Conservation (phyloP, 2,888 invertebrate genomes). For the Aproaerema taeniolella region DNA sequence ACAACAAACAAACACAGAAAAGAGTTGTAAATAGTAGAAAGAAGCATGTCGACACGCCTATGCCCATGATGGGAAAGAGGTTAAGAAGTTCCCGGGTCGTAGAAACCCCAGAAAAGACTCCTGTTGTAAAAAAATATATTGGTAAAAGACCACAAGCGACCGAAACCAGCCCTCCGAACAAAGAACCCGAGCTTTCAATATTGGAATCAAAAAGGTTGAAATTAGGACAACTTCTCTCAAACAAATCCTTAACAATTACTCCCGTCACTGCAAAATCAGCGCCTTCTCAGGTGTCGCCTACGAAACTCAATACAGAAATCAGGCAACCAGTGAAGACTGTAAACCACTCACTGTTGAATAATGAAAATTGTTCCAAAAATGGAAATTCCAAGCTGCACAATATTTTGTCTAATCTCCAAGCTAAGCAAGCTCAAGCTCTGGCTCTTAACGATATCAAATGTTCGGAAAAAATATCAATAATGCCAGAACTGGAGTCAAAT, state of each 20-base stretch:
- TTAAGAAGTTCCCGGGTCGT: constrained; percentile 63
- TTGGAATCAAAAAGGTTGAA: constrained; percentile 63
- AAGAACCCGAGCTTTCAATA: constrained; percentile 50
- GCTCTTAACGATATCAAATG: constrained; percentile 47
- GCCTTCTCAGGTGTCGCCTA: constrained; percentile 37
- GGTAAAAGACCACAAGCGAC: constrained; percentile 47
- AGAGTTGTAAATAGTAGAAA: constrained; percentile 50
- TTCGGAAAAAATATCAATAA: constrained; percentile 41
- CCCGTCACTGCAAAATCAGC: constrained; percentile 43
- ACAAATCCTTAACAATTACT: constrained; percentile 55
- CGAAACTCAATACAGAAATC: constrained; percentile 38
- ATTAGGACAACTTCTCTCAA: constrained; percentile 61
- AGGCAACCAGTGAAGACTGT: constrained; percentile 44
- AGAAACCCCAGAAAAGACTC: constrained; percentile 50
- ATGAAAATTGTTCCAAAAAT: constrained; percentile 69
- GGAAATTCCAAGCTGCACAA: constrained; percentile 72
- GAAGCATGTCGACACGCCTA: constrained; percentile 42
- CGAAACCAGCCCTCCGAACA: constrained; percentile 43
- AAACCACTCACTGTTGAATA: constrained; percentile 57
- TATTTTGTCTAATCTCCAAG: constrained; percentile 64
- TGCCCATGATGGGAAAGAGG: constrained; percentile 53
- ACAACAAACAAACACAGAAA: constrained; percentile 43
- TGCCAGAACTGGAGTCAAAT: constrained; percentile 50
- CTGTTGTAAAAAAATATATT: constrained; percentile 36
- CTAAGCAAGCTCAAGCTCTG: constrained; percentile 56